phyloP scores from a whole-genome alignment of 2,113 vertebrate species.

The Poicephalus gulielmi region DNA sequence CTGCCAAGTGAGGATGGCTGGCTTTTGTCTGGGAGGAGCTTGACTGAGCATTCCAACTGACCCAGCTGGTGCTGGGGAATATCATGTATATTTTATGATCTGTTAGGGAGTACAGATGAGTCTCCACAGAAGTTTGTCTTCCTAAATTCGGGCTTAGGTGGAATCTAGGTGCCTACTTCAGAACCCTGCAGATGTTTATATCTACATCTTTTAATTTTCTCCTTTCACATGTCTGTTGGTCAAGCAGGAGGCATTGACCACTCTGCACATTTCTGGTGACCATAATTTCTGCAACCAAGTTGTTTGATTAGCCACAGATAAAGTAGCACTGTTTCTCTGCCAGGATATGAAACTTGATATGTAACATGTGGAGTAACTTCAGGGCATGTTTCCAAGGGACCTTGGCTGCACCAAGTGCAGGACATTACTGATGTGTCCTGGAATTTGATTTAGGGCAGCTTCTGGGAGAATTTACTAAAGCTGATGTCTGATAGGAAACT shows the following conservation, averaged over 20 bases:
- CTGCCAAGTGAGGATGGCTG: not conserved
- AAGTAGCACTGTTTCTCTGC: not conserved
- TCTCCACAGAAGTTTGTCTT: not conserved
- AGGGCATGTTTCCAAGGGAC: constrained; percentile 43
- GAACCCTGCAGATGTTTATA: not conserved
- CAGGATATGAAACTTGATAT: not conserved
- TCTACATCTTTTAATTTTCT: not conserved
- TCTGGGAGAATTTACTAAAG: constrained; percentile 6
- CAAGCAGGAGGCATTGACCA: not conserved
- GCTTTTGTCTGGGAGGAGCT: not conserved
- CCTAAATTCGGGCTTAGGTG: not conserved
- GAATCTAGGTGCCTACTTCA: not conserved
- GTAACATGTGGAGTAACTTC: constrained; percentile 33
- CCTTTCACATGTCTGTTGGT: not conserved
- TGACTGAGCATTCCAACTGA: not conserved
- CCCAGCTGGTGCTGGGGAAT: not conserved
- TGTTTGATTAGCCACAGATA: not conserved
- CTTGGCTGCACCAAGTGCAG: constrained; percentile 35
- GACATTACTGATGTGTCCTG: constrained; percentile 53
- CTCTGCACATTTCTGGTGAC: not conserved
- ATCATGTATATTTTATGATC: not conserved
- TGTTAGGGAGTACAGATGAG: not conserved
- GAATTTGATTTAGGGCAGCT: constrained; percentile 38
- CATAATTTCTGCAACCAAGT: not conserved
- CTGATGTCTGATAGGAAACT: not conserved